Evolutionary conservation across 2,797 vertebrate species (phyloP), one percentile per base, ranked within the genome.

Genomic region (Xenops minutus): DNA sequence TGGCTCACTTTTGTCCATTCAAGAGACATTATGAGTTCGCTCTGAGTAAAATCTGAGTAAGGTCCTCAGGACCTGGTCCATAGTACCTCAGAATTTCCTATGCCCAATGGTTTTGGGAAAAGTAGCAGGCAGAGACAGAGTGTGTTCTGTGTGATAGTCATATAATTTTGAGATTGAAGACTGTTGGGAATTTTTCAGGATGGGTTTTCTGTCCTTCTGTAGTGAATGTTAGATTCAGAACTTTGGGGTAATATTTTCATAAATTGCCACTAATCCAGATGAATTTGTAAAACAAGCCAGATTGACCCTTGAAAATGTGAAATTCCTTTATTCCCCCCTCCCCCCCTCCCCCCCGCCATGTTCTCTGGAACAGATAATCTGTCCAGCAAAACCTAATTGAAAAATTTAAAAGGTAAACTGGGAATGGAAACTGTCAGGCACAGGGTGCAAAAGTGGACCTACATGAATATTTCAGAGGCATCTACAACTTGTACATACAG

Each of bases 1-100:
- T 79, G 30, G 3, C 2, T 52, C 76, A 8, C 10, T 80, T 51
- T 68, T 83, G 29, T 52, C 15, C 17, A 32, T 73, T 71, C 44
- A 78, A 86, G 12, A 43, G 19, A 85, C 89, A 68, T 88, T 64
- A 46, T 81, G 66, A 85, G 34, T 36, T 2, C 3, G 3, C 20
- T 73, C 83, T 83, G 51, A 78, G 48, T 73, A 88, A 93, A 92
- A 85, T 14, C 36, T 92, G 58, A 91, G 23, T 87, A 85, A 93
- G 18, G 36, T 61, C n/a, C 62, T 88, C 30, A 36, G 71, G 58
- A 91, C 7, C 14, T 51, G 6, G 13, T 67, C 18, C 21, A 59
- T 14, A 55, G 8, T 86, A 88, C 85, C 22, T 93, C 79, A 91
- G 69, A 88, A 89, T 86, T 91, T 73, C 68, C 61, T 77, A 75